A percentile compares a stretch with the other conserved stretches of the same genome.
Evolutionary conservation across 64 coral and sea anemone genomes (phyloP).

Genomic region (Stichodactyla helianthus): DNA sequence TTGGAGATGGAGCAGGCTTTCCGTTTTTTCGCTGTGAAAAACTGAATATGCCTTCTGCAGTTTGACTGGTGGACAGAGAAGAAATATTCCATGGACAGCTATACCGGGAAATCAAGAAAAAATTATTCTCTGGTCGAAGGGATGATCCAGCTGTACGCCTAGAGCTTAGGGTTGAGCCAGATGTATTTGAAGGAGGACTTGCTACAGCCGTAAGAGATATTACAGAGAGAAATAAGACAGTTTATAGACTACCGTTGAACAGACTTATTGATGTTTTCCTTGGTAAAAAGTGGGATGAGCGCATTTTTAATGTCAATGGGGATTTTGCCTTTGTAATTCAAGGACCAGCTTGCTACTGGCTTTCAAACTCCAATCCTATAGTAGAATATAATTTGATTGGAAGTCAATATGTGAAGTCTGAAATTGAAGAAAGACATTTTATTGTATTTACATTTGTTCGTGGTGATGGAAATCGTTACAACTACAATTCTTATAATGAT

Average conservation of each 20-base stretch:
- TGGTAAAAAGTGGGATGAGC: conserved; percentile 32
- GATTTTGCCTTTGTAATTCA: conserved; percentile 39
- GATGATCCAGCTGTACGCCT: conserved; percentile 50
- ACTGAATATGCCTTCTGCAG: conserved; percentile 6
- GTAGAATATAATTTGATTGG: too few species aligned
- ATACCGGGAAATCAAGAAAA: conserved; percentile 50
- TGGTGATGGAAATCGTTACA: too few species aligned
- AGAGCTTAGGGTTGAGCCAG: conserved; percentile 31
- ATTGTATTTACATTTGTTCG: too few species aligned
- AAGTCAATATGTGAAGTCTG: too few species aligned
- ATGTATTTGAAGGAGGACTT: conserved; percentile 47
- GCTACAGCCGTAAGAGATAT: background rate
- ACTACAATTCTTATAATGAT: too few species aligned
- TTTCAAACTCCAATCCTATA: too few species aligned
- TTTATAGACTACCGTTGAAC: conserved; percentile 14
- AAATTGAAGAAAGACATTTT: too few species aligned
- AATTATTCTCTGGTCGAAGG: conserved; percentile 39
- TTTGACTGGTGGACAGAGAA: conserved; percentile 21
- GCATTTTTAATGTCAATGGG: conserved; percentile 32
- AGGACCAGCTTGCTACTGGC: too few species aligned
- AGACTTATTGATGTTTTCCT: conserved; percentile 14
- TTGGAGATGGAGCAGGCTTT: conserved; percentile 10
- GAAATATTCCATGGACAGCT: conserved; percentile 38
- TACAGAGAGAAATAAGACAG: background rate
- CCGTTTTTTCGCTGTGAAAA: conserved; percentile 38